Conservation (phyloP, 64 coral and sea anemone genomes). For the Hydrozoanthus tunicans region DNA sequence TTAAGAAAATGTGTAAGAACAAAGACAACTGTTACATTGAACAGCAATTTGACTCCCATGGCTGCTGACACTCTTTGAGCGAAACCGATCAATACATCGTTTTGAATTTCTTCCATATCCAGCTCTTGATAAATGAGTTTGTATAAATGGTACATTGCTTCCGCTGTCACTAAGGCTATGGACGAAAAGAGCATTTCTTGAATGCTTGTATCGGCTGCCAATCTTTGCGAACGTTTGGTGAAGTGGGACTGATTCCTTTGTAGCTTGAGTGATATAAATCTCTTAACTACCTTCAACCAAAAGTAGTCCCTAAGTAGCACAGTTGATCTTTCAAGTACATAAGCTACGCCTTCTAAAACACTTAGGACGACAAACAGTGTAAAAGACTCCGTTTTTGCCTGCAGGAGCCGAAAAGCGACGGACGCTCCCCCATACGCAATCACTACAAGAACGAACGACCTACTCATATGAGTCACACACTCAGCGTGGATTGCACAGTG, state of each 20-base stretch:
- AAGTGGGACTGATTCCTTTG: not conserved
- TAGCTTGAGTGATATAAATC: not conserved
- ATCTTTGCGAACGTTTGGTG: conserved; percentile 12
- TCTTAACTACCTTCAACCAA: not conserved
- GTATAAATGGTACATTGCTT: not conserved
- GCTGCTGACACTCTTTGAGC: conserved; percentile 12
- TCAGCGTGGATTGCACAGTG: not conserved
- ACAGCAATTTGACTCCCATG: not conserved
- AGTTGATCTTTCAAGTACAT: conserved; percentile 14
- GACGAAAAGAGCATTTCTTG: conserved; percentile 23
- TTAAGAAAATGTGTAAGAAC: conserved; percentile 23
- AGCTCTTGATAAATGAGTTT: conserved; percentile 11
- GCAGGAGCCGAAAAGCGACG: not conserved
- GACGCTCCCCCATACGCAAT: not conserved
- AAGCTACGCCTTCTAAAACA: not conserved
- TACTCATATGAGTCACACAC: not conserved
- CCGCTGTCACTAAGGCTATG: conserved; percentile 16
- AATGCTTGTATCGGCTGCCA: conserved; percentile 13
- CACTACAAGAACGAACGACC: conserved; percentile 17
- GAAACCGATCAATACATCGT: conserved; percentile 2
- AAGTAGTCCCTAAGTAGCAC: conserved; percentile 24
- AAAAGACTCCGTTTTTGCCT: conserved; percentile 30
- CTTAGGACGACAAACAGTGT: conserved; percentile 1
- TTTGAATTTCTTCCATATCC: not conserved
- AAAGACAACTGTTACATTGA: not conserved